phyloP scores from a whole-genome alignment of 2,888 invertebrate genomes.

The Scelioninae gen. 2 region DNA sequence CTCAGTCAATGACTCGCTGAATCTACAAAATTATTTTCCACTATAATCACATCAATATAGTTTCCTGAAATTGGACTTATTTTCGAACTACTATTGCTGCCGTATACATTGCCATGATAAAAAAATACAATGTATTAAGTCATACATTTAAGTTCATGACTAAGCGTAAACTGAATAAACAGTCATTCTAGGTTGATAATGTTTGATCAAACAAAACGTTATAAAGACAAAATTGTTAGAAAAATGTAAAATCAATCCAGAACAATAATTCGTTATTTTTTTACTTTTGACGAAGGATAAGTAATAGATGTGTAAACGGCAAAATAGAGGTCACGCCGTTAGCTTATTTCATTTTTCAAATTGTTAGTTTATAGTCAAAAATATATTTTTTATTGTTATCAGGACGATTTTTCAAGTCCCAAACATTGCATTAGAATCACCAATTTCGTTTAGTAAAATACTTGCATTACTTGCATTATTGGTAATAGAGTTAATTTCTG shows the following conservation, averaged over 20 bases:
- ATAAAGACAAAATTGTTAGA: not conserved
- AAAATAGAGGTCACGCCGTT: constrained; percentile 6
- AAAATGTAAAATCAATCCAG: constrained; percentile 22
- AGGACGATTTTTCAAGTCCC: constrained; percentile 27
- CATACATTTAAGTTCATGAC: constrained; percentile 42
- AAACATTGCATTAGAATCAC: constrained; percentile 46
- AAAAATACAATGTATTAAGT: constrained; percentile 47
- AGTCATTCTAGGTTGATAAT: constrained; percentile 14
- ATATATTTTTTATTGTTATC: constrained; percentile 44
- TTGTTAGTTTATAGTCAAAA: constrained; percentile 26
- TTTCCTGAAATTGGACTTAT: constrained; percentile 37
- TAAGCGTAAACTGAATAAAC: constrained; percentile 45
- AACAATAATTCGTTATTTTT: constrained; percentile 52
- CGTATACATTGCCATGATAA: constrained; percentile 39
- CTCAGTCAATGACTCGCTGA: no score
- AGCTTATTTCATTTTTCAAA: constrained; percentile 8
- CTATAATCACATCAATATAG: constrained; percentile 5
- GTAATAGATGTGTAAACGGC: constrained; percentile 5
- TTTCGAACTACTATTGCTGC: constrained; percentile 51
- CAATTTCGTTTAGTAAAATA: constrained; percentile 54
- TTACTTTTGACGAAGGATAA: constrained; percentile 36
- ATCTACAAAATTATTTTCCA: constrained; percentile 13
- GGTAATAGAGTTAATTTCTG: constrained; percentile 42
- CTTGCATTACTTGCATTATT: constrained; percentile 27
- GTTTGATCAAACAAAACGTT: constrained; percentile 21